Percentiles rank a stretch among this genome's conserved stretches.
These are phyloP conservation scores for Junonia oenone DNA, from an alignment of 2,888 invertebrate species.

Conservation along the genomic window DNA sequence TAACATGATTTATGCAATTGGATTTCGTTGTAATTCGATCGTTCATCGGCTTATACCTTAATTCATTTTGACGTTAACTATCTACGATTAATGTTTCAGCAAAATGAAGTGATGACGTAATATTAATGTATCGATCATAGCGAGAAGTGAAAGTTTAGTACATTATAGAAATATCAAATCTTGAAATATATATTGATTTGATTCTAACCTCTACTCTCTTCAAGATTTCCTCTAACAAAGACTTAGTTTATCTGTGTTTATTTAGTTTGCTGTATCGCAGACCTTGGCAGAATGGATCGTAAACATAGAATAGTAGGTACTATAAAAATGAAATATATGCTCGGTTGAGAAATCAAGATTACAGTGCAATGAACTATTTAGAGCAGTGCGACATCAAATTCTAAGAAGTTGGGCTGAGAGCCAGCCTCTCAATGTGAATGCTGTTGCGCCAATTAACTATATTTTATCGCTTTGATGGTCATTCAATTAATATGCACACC, in stretches of 20 bases:
- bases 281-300: background rate
- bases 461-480: constrained; percentile 23
- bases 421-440: constrained; percentile 29
- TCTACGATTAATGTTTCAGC: background rate
- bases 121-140: background rate
- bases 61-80: constrained; percentile 6
- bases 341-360: constrained; percentile 15
- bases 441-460: constrained; percentile 29
- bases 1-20: constrained; percentile 15
- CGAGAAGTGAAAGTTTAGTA: background rate
- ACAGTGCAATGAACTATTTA: constrained; percentile 41
- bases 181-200: background rate
- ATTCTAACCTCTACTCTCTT: too few relatives aligned
- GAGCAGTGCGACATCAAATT: constrained; percentile 37
- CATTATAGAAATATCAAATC: background rate
- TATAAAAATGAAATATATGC: background rate
- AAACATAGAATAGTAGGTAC: background rate
- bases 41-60: constrained; percentile 3
- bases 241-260: background rate
- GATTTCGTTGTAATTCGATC: constrained; percentile 15
- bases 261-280: background rate
- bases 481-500: constrained; percentile 7
- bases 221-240: too few relatives aligned
- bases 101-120: background rate
- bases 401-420: constrained; percentile 34